phyloP scores from a whole-genome alignment of 2,113 vertebrate species.

The Coptodon rendalli region DNA sequence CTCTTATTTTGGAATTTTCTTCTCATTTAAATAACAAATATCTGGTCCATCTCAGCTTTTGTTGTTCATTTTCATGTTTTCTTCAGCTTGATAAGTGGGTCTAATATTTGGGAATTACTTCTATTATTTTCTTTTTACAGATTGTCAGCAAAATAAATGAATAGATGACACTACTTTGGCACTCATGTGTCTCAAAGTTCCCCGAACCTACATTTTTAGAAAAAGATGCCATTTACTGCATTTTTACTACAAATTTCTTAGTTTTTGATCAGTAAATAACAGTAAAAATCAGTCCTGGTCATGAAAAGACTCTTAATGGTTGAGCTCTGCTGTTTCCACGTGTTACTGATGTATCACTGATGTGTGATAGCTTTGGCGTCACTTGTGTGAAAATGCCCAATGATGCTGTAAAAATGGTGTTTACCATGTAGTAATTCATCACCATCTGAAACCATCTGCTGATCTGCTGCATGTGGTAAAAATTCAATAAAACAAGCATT shows the following conservation, averaged over 20 bases:
- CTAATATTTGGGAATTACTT: not conserved
- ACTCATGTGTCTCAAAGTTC: not conserved
- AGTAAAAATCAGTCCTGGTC: not conserved
- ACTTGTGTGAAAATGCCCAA: not conserved
- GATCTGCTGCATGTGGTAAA: not conserved
- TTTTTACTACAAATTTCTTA: not conserved
- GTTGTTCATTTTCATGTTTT: not conserved
- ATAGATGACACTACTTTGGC: not conserved
- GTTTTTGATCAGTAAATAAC: not conserved
- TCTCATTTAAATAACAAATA: not conserved
- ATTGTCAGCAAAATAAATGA: not conserved
- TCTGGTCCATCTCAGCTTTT: not conserved
- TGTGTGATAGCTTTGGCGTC: not conserved
- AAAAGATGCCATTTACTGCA: not conserved
- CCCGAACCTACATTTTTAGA: not conserved
- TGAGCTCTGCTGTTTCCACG: accelerated
- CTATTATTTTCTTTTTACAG: not conserved
- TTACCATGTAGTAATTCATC: not conserved
- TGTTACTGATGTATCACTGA: not conserved
- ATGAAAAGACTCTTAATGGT: not conserved
- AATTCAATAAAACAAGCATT: not conserved
- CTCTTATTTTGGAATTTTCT: not conserved
- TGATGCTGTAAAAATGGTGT: not conserved
- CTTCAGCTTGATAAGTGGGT: not conserved
- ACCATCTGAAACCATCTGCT: not conserved